Evolutionary conservation across 2,797 vertebrate species (phyloP).

Genomic region (Pogoniulus pusillus): DNA sequence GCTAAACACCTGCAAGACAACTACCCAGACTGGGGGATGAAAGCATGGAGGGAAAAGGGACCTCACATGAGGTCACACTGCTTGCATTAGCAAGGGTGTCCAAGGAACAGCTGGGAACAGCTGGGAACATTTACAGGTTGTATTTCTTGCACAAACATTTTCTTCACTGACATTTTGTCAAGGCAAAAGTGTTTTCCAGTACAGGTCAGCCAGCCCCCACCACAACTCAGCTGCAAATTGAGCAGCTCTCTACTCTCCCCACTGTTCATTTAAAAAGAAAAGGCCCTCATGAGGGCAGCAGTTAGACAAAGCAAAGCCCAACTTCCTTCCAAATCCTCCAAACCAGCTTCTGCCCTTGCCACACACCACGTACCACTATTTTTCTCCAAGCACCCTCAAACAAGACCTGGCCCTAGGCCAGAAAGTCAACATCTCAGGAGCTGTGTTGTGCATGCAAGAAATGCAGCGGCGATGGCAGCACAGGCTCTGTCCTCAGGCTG

Average conservation of each 20-base stretch:
- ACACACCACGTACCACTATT: not conserved
- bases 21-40: fast-evolving
- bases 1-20: not conserved
- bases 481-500: not conserved
- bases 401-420: not conserved
- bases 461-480: not conserved
- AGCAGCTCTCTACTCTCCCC: not conserved
- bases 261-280: not conserved
- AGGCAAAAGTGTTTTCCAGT: not conserved
- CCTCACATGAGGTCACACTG: not conserved
- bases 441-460: not conserved
- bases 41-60: not conserved
- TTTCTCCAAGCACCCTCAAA: not conserved
- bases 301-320: not conserved
- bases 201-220: not conserved
- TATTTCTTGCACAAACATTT: not conserved
- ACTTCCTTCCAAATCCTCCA: not conserved
- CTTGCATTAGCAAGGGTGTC: not conserved
- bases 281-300: not conserved
- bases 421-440: not conserved
- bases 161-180: not conserved
- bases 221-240: not conserved
- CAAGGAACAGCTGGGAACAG: not conserved
- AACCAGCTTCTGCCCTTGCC: not conserved
- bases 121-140: not conserved